These are phyloP conservation scores for Wasmannia auropunctata DNA, from an alignment of 1,140 invertebrate genomes.

Conservation along the genomic window DNA sequence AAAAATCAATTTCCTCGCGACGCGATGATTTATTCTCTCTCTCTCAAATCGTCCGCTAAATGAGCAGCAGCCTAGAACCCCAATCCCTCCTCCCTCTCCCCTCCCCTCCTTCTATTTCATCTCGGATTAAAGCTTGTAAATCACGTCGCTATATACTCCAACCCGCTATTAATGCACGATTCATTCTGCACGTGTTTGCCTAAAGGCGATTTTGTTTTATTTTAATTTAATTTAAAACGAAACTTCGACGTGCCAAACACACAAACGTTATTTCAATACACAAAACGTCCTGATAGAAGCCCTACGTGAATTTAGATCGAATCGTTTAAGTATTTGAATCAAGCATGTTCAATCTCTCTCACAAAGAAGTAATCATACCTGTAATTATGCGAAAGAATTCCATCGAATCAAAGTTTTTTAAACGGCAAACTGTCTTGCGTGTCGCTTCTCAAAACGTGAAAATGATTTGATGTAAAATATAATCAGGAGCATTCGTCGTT, in stretches of 20 bases:
- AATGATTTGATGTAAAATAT: not conserved
- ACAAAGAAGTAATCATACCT: not conserved
- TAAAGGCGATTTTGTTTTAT: not conserved
- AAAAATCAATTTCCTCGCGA: conserved; percentile 19
- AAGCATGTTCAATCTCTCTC: not conserved
- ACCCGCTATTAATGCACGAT: not conserved
- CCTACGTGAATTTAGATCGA: not conserved
- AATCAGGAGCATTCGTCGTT: not conserved
- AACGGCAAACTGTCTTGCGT: not conserved
- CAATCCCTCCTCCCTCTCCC: too few relatives aligned
- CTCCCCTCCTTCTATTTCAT: too few relatives aligned
- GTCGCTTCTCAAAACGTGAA: not conserved
- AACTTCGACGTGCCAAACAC: not conserved
- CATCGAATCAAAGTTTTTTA: not conserved
- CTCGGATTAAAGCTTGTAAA: conserved; percentile 5
- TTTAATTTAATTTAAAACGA: not conserved
- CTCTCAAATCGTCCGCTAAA: conserved; percentile 34
- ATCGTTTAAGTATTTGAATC: not conserved
- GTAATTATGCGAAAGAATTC: not conserved
- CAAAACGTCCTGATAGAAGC: not conserved
- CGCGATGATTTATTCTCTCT: conserved; percentile 43
- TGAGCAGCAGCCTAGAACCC: not conserved
- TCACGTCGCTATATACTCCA: not conserved
- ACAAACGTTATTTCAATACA: not conserved
- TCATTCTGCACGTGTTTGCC: not conserved